phyloP scores from a whole-genome alignment of 2,888 invertebrate genomes.

The Tuberolachnus salignus region DNA sequence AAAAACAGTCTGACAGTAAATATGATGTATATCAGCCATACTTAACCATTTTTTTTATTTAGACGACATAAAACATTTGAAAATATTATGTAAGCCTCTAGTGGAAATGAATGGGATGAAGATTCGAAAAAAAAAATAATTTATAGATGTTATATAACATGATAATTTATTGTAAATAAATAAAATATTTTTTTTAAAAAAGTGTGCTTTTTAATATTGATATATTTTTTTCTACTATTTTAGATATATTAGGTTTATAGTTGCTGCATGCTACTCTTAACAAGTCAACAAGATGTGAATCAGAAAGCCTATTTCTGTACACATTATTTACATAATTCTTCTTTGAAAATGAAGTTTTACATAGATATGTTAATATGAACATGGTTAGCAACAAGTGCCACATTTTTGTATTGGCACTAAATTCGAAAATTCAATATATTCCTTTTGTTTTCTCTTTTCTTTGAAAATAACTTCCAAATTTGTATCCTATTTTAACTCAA shows the following conservation, averaged over 20 bases:
- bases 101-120: no score
- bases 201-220: background rate
- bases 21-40: background rate
- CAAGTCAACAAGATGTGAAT: slow-evolving; percentile 13
- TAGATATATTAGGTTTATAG: background rate
- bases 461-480: no score
- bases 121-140: no score
- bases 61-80: background rate
- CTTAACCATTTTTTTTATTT: background rate
- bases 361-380: no score
- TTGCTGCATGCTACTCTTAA: slow-evolving; percentile 18
- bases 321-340: slow-evolving; percentile 18
- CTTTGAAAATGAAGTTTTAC: slow-evolving; percentile 14
- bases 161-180: background rate
- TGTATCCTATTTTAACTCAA: background rate
- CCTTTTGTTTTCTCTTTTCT: no score
- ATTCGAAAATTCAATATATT: no score
- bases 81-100: no score
- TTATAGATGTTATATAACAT: background rate
- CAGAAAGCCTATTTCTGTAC: slow-evolving; percentile 18
- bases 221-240: no score
- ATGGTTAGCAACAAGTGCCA: background rate
- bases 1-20: no score
- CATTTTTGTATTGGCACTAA: background rate
- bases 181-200: background rate